Evolutionary conservation across 2,113 vertebrate genomes (phyloP).

Genomic region (Amblyornis subalaris): DNA sequence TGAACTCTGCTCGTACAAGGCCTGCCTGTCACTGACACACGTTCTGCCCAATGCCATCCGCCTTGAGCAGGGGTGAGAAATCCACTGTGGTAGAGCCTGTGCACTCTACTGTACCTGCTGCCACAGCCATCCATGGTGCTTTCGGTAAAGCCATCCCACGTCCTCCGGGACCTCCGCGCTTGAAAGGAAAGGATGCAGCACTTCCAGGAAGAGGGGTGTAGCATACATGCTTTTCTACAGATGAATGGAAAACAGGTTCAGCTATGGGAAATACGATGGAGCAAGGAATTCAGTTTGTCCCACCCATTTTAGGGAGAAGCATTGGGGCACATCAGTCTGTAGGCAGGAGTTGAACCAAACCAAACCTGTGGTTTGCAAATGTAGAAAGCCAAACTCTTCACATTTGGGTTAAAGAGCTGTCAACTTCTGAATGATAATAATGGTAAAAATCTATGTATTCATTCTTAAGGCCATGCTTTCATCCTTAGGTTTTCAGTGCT

Average conservation of each 20-base stretch:
- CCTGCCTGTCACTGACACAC: rapidly evolving
- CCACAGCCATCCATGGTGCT: background rate
- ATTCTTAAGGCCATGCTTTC: conserved; percentile 29
- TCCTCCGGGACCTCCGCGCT: too few relatives aligned
- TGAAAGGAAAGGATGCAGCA: rapidly evolving
- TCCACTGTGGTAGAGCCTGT: background rate
- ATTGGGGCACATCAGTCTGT: background rate
- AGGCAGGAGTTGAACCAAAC: background rate
- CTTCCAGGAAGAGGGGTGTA: background rate
- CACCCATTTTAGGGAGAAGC: background rate
- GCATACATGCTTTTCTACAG: background rate
- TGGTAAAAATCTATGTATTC: background rate
- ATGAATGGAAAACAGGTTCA: background rate
- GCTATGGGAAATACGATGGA: background rate
- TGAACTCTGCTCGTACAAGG: background rate
- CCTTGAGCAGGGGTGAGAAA: background rate
- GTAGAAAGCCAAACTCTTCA: background rate
- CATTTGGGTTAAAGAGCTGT: background rate
- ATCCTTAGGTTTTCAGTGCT: conserved; percentile 42
- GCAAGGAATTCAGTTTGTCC: background rate
- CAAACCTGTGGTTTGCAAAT: background rate
- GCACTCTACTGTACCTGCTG: background rate
- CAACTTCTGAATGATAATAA: background rate
- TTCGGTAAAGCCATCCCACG: rapidly evolving
- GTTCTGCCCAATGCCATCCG: rapidly evolving